These are phyloP conservation scores for Perca fluviatilis DNA, from an alignment of 2,113 vertebrate species.

Conservation along the genomic window DNA sequence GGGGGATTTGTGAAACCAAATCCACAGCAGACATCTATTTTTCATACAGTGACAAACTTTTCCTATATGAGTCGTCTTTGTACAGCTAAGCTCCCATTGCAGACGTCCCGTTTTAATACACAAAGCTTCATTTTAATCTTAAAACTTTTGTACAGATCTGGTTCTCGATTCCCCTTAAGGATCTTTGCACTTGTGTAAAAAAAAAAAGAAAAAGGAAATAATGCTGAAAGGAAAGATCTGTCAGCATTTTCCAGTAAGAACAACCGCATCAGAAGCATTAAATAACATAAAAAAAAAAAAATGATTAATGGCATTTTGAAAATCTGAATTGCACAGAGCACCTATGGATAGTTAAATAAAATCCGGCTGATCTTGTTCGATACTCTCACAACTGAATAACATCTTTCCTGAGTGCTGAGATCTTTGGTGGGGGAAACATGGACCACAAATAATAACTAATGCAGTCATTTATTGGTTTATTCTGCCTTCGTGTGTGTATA, in stretches of 20 bases:
- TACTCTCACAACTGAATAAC: background rate
- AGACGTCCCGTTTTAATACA: slow-evolving; percentile 49
- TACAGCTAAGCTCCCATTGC: slow-evolving; percentile 51
- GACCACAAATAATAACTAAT: slow-evolving; percentile 41
- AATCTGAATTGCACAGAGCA: background rate
- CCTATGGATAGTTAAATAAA: background rate
- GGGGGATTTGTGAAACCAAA: slow-evolving; percentile 67
- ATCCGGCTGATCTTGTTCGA: no score
- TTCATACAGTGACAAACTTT: slow-evolving; percentile 65
- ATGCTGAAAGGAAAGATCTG: background rate
- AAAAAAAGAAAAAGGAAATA: background rate
- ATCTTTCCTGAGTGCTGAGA: background rate
- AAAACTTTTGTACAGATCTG: slow-evolving; percentile 63
- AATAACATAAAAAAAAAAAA: background rate
- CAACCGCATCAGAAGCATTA: background rate
- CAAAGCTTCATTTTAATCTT: slow-evolving; percentile 48
- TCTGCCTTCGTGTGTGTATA: slow-evolving; percentile 54
- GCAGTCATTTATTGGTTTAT: slow-evolving; percentile 52
- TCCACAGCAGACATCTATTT: slow-evolving; percentile 72
- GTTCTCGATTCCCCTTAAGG: slow-evolving; percentile 35
- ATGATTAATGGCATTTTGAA: no score
- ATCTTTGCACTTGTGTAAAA: slow-evolving; percentile 41
- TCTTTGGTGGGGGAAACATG: slow-evolving; percentile 8
- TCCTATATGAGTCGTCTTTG: slow-evolving; percentile 59
- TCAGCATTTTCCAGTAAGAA: background rate